A percentile compares a stretch with the other conserved stretches of the same genome.
phyloP scores from a whole-genome alignment of 2,113 vertebrate species.

The Hypanus sabinus region DNA sequence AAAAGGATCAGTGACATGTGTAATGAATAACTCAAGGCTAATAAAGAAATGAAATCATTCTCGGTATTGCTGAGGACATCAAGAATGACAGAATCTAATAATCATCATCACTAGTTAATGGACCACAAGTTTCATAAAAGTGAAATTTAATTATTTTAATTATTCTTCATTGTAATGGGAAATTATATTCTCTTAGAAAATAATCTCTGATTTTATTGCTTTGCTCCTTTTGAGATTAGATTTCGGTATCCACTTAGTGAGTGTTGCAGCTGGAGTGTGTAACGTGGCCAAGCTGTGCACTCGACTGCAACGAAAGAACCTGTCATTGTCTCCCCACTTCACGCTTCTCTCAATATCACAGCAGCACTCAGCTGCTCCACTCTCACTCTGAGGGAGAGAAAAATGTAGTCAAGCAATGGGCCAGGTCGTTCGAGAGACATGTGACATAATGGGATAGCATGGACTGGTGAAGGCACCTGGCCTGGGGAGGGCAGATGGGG shows the following conservation, averaged over 20 bases:
- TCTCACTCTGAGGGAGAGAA: background rate
- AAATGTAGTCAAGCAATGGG: too few relatives aligned
- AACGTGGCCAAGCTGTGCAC: background rate
- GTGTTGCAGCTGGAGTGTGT: background rate
- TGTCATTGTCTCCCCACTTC: background rate
- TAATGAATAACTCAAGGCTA: background rate
- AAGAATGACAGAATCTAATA: background rate
- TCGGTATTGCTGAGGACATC: background rate
- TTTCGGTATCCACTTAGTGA: background rate
- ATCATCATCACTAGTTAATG: background rate
- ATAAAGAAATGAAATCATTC: background rate
- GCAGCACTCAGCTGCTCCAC: background rate
- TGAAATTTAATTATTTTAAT: background rate
- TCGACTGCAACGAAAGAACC: background rate
- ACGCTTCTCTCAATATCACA: background rate
- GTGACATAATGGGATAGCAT: background rate
- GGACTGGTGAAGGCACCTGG: background rate
- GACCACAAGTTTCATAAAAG: background rate
- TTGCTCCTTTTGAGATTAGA: background rate
- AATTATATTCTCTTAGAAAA: background rate
- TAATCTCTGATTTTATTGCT: background rate
- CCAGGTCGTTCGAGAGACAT: background rate
- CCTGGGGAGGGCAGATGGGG: background rate
- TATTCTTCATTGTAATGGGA: background rate
- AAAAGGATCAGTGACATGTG: background rate